Conservation (phyloP, 1,140 invertebrate species). For the Bombyx mori region DNA sequence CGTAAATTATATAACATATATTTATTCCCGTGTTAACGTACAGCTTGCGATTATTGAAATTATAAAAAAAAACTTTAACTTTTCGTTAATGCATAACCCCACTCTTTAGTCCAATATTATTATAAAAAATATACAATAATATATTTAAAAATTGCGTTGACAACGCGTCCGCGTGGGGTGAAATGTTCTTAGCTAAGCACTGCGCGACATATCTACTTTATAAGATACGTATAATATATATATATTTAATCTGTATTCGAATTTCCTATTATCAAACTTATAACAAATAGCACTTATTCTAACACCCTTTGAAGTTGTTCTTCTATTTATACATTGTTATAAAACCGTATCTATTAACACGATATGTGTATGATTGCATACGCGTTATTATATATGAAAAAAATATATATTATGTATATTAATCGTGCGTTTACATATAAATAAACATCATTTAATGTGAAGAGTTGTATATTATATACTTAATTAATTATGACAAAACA, state of each 20-base stretch:
- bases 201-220: constrained; percentile 58
- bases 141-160: constrained; percentile 40
- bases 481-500: constrained; percentile 38
- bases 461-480: constrained; percentile 54
- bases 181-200: constrained; percentile 44
- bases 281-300: constrained; percentile 52
- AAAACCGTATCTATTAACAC: constrained; percentile 56
- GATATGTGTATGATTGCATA: constrained; percentile 31
- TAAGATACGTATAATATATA: constrained; percentile 13
- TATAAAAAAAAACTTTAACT: constrained; percentile 32
- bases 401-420: constrained; percentile 59
- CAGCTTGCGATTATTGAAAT: constrained; percentile 56
- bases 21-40: constrained; percentile 11
- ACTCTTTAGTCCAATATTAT: constrained; percentile 38
- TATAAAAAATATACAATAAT: constrained; percentile 31
- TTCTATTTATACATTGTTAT: constrained; percentile 66
- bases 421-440: constrained; percentile 44
- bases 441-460: constrained; percentile 59
- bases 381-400: constrained; percentile 60
- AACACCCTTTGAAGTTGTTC: constrained; percentile 63
- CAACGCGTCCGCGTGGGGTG: constrained; percentile 30
- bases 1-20: too few relatives aligned
- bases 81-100: constrained; percentile 11
- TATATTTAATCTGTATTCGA: constrained; percentile 52
- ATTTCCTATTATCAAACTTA: constrained; percentile 56